Evolutionary conservation across 64 coral and sea anemone species (phyloP).

Genomic region (Acropora yongei): DNA sequence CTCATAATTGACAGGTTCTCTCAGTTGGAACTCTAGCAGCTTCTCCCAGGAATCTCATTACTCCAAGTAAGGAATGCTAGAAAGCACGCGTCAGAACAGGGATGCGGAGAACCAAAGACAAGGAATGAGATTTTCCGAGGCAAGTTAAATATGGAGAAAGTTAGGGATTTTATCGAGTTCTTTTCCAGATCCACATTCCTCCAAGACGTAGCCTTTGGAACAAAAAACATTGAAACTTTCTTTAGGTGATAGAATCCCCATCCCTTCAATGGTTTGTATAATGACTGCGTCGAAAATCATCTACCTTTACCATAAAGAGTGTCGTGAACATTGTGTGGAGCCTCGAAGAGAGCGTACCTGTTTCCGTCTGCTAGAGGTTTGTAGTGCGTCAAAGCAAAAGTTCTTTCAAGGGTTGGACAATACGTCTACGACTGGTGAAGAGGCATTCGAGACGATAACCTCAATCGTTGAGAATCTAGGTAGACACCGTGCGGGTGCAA

Average conservation of each 20-base stretch:
- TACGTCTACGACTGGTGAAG: constrained; percentile 39
- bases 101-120: constrained; percentile 49
- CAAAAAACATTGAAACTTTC: constrained; percentile 20
- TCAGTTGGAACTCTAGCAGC: too few species aligned
- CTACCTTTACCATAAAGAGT: constrained; percentile 72
- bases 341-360: constrained; percentile 54
- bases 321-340: constrained; percentile 7
- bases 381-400: too few species aligned
- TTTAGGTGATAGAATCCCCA: constrained; percentile 61
- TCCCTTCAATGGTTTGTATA: constrained; percentile 59
- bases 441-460: constrained; percentile 40
- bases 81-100: constrained; percentile 47
- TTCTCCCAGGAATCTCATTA: too few species aligned
- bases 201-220: too few species aligned
- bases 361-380: constrained; percentile 51
- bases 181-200: too few species aligned
- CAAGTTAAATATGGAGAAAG: constrained; percentile 67
- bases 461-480: too few species aligned
- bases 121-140: constrained; percentile 43
- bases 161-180: not conserved
- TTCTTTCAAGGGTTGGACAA: constrained; percentile 41
- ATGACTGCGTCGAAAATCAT: not conserved
- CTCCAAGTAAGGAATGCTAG: not conserved
- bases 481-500: too few species aligned
- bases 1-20: constrained; percentile 30